These are phyloP conservation scores for Macropus fuliginosus DNA, from an alignment of 2,797 vertebrate genomes.

Conservation along the genomic window DNA sequence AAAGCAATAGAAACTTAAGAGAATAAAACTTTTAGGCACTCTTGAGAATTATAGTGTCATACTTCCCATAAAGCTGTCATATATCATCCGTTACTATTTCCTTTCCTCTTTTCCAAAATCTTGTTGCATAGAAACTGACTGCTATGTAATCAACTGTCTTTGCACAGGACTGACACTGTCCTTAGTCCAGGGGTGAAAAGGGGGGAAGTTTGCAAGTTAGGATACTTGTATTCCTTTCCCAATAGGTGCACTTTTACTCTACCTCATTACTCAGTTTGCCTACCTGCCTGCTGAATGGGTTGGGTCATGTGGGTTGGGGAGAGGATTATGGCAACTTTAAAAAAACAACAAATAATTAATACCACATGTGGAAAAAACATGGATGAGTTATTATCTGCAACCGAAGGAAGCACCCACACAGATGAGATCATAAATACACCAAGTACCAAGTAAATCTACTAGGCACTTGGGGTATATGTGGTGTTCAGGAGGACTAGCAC, in stretches of 20 bases:
- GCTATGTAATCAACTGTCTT: background rate
- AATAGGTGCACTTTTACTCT: background rate
- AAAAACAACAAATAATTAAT: background rate
- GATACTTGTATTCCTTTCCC: background rate
- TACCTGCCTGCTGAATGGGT: slow-evolving; percentile 27
- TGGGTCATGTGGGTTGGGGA: background rate
- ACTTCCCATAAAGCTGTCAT: slow-evolving; percentile 3
- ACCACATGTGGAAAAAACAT: background rate
- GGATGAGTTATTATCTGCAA: background rate
- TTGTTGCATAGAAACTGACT: background rate
- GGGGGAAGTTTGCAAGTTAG: accelerated
- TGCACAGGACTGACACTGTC: background rate
- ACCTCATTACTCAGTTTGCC: slow-evolving; percentile 16
- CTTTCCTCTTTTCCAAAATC: slow-evolving; percentile 35
- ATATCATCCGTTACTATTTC: slow-evolving; percentile 23
- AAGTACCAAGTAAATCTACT: background rate
- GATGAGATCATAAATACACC: background rate
- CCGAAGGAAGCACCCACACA: background rate
- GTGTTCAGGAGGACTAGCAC: background rate
- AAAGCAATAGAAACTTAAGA: background rate
- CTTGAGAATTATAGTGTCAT: slow-evolving; percentile 46
- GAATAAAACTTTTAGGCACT: slow-evolving; percentile 15
- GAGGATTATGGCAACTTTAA: background rate
- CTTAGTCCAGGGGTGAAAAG: background rate
- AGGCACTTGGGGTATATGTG: background rate